Evolutionary conservation across 1,140 invertebrate genomes (phyloP).

Genomic region (Magallana angulata): DNA sequence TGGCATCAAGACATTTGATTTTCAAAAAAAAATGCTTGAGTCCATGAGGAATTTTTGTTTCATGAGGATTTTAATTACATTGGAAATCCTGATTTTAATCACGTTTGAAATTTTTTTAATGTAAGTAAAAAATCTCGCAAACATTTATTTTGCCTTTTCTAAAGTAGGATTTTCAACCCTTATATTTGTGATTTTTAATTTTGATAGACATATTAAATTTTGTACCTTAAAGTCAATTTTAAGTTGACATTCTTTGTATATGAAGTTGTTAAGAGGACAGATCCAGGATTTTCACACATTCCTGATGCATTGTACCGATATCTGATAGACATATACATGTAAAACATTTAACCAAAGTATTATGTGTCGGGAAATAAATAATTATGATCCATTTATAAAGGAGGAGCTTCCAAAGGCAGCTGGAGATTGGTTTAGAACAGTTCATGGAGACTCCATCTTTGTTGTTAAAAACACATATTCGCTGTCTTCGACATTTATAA

Average conservation of each 20-base stretch:
- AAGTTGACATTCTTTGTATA: background rate
- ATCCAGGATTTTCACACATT: conserved; percentile 18
- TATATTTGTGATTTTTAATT: background rate
- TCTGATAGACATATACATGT: background rate
- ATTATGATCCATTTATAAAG: background rate
- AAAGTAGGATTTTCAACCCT: background rate
- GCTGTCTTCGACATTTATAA: background rate
- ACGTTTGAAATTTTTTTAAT: too few relatives aligned
- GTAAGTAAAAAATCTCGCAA: too few relatives aligned
- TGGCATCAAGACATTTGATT: too few relatives aligned
- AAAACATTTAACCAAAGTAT: background rate
- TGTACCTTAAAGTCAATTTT: background rate
- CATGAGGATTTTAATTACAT: too few relatives aligned
- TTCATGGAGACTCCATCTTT: background rate
- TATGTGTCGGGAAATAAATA: background rate
- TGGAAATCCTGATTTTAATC: too few relatives aligned
- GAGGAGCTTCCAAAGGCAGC: conserved; percentile 11
- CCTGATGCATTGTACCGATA: background rate
- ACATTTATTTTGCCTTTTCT: too few relatives aligned
- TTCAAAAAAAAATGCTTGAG: too few relatives aligned
- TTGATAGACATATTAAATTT: background rate
- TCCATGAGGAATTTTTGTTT: too few relatives aligned
- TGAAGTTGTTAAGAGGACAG: background rate
- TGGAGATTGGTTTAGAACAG: background rate
- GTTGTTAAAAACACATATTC: background rate